Base-by-base conservation (phyloP, 2,113 vertebrate genomes). In the Boulengeromyrus knoepffleri region DNA sequence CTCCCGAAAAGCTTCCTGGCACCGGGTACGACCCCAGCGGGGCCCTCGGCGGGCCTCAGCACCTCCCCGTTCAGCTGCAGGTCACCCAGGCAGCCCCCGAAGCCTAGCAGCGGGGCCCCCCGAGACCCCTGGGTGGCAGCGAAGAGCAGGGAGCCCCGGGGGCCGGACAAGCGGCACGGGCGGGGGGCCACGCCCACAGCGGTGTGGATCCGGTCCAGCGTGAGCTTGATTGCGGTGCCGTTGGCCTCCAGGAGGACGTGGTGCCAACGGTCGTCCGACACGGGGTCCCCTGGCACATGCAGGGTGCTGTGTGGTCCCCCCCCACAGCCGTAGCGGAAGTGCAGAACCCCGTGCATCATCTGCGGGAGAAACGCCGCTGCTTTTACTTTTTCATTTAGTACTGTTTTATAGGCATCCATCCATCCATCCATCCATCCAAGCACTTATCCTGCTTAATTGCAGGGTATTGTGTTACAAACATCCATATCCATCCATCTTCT, bases 191-290 rank as follows among this genome's bases (percentile, higher is more conserved):
- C 27, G 3, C 94, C 89, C 9, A 94, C 93, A 10, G 92, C 6
- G 0, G 96, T 94, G 27, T 93, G 93, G 7, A 89, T 84, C 21
- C 87, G 88, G 27, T 99, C 97, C 1, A 98, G 77, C 52, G 94
- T 94, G 90, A 99, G 95, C 49, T 46, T 96, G 88, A 97, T 39
- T 0, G 91, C 91, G 0, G 93, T 39, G 50, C 95, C 93, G 74
- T 94, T 97, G 93, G 97, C 95, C 92, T 97, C 97, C 93, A 99
- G 91, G 87, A 96, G 94, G 90, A 98, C 86, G 0, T 93, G 93
- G 92, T 99, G 99, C 98, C 98, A 98, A 27, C 87, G 92, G 0
- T 96, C 95, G 0, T 99, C 95, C 0, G 96, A 97, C 90, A 98
- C 94, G 0, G 3, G 88, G 58, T 21, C 62, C 77, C 45, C 80